Conservation (phyloP, 2,888 invertebrate species). For the Harpalus rubripes region DNA sequence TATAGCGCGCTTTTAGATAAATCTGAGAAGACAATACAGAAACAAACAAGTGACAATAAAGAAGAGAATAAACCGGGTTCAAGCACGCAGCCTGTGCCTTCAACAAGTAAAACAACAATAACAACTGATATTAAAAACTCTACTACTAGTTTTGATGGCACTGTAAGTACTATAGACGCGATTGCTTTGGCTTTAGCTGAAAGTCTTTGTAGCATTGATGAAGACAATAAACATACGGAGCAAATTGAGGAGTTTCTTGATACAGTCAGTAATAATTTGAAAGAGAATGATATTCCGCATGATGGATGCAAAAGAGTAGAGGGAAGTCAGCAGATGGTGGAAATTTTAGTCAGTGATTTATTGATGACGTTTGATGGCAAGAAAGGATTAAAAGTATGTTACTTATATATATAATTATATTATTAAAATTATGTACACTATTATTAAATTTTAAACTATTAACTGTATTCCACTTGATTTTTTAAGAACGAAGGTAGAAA, state of each 20-base stretch:
- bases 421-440: no score
- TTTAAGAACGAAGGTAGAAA: no score
- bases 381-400: conserved; percentile 77
- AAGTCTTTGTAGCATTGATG: conserved; percentile 88
- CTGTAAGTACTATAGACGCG: conserved; percentile 73
- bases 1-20: conserved; percentile 83
- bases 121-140: conserved; percentile 68
- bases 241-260: conserved; percentile 84
- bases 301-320: conserved; percentile 76
- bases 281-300: conserved; percentile 70
- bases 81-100: conserved; percentile 18
- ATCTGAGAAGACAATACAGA: conserved; percentile 75
- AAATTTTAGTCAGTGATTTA: conserved; percentile 82
- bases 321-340: conserved; percentile 78
- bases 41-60: conserved; percentile 67
- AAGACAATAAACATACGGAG: conserved; percentile 88
- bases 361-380: conserved; percentile 82
- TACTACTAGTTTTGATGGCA: conserved; percentile 71
- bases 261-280: conserved; percentile 78
- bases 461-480: no score
- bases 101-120: conserved; percentile 37
- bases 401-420: no score
- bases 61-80: conserved; percentile 52
- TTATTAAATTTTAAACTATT: no score
- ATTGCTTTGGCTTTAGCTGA: conserved; percentile 87